phyloP scores from a whole-genome alignment of 2,888 invertebrate genomes.

The Cryptops parisi region DNA sequence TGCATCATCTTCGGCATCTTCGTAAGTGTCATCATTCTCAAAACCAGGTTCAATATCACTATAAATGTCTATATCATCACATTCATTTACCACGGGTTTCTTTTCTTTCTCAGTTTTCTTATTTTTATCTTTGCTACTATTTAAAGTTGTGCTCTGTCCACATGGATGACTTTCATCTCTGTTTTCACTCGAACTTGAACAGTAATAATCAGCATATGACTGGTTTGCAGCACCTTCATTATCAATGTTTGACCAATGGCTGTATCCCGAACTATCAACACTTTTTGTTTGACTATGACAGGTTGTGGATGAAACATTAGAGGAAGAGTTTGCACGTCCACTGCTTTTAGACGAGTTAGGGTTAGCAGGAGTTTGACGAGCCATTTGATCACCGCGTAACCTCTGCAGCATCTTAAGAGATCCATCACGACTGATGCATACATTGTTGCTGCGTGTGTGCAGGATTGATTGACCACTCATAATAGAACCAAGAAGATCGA shows the following conservation, averaged over 20 bases:
- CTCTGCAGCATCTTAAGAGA: constrained; percentile 18
- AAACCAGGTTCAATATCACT: constrained; percentile 42
- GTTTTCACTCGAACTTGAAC: constrained; percentile 19
- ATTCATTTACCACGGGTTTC: constrained; percentile 16
- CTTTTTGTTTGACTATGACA: background rate
- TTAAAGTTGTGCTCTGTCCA: background rate
- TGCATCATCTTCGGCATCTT: background rate
- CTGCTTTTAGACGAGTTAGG: background rate
- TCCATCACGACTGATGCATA: constrained; percentile 32
- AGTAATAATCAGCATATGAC: constrained; percentile 9
- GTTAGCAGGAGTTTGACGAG: background rate
- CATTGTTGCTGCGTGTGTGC: constrained; percentile 26
- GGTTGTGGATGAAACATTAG: background rate
- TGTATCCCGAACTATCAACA: background rate
- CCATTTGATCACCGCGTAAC: constrained; percentile 12
- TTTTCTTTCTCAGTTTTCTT: constrained; percentile 18
- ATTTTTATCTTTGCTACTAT: constrained; percentile 9
- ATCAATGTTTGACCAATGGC: background rate
- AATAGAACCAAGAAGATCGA: constrained; percentile 32
- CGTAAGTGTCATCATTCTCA: constrained; percentile 11
- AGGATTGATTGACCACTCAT: constrained; percentile 30
- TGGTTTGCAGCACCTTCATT: background rate
- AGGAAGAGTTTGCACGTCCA: constrained; percentile 1
- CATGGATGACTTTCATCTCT: constrained; percentile 14
- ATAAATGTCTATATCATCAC: constrained; percentile 44